Conservation (phyloP, 2,888 invertebrate species). For the Microctonus aethiopoides region DNA sequence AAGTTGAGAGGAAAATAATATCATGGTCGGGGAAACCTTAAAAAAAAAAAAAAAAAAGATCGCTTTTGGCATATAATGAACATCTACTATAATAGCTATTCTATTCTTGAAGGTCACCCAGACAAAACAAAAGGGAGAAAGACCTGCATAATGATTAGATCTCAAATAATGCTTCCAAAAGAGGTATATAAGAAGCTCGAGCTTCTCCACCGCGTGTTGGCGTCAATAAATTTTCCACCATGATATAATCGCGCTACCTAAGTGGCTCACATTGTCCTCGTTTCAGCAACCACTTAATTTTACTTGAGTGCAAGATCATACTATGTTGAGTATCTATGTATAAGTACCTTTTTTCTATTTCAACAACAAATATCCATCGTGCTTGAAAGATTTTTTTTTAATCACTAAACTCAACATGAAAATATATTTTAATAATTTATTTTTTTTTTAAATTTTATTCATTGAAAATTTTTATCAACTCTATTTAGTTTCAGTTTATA, state of each 20-base stretch:
- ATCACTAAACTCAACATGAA: background rate
- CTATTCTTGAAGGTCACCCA: background rate
- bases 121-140: background rate
- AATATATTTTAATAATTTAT: background rate
- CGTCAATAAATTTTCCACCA: slow-evolving; percentile 3
- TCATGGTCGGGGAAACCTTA: background rate
- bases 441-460: background rate
- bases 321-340: slow-evolving; percentile 12
- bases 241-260: background rate
- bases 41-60: too few species aligned
- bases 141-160: background rate
- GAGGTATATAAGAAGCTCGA: background rate
- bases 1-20: background rate
- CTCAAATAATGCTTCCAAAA: background rate
- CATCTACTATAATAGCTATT: background rate
- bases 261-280: slow-evolving; percentile 29
- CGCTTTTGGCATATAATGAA: background rate
- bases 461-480: too few species aligned
- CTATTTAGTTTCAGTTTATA: too few species aligned
- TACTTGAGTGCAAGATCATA: slow-evolving; percentile 31
- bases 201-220: background rate
- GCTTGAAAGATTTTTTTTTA: background rate
- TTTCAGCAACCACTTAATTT: slow-evolving; percentile 40
- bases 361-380: background rate
- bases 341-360: background rate